phyloP scores from a whole-genome alignment of 1,140 invertebrate species.

The Aphelinus certus region DNA sequence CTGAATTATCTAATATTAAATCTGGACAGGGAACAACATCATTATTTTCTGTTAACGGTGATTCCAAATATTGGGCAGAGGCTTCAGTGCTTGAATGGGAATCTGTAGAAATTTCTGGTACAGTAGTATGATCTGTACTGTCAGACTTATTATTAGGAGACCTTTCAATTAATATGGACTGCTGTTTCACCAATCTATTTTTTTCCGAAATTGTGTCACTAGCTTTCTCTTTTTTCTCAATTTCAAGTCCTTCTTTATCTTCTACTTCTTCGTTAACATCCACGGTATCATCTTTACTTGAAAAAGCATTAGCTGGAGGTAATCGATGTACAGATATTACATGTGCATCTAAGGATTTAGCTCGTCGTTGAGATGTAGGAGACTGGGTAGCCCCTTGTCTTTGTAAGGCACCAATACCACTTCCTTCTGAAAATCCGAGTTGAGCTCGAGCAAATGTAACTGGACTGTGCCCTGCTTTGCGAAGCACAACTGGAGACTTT shows the following conservation, averaged over 20 bases:
- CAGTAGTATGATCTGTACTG: slow-evolving; percentile 56
- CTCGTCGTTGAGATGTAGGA: slow-evolving; percentile 76
- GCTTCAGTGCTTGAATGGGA: slow-evolving; percentile 61
- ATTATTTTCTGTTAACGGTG: slow-evolving; percentile 60
- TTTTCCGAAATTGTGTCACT: background rate
- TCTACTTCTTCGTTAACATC: slow-evolving; percentile 74
- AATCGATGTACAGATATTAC: slow-evolving; percentile 81
- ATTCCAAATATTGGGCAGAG: slow-evolving; percentile 60
- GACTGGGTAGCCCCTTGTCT: slow-evolving; percentile 79
- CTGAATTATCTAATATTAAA: slow-evolving; percentile 57
- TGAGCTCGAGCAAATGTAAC: slow-evolving; percentile 80
- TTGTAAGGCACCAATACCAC: slow-evolving; percentile 76
- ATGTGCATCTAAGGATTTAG: slow-evolving; percentile 84
- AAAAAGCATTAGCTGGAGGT: slow-evolving; percentile 85
- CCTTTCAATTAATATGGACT: slow-evolving; percentile 46
- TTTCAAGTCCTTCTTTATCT: slow-evolving; percentile 63
- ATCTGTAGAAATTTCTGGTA: slow-evolving; percentile 59
- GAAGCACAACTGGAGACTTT: slow-evolving; percentile 70
- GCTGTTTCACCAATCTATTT: slow-evolving; percentile 32
- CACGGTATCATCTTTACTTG: slow-evolving; percentile 87
- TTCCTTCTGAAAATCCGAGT: slow-evolving; percentile 83
- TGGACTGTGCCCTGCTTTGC: slow-evolving; percentile 77
- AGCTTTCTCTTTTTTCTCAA: background rate
- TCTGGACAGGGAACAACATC: slow-evolving; percentile 55
- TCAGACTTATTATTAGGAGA: slow-evolving; percentile 59